These are phyloP conservation scores for Agriopis marginaria DNA, from an alignment of 2,888 invertebrate species.

Conservation along the genomic window DNA sequence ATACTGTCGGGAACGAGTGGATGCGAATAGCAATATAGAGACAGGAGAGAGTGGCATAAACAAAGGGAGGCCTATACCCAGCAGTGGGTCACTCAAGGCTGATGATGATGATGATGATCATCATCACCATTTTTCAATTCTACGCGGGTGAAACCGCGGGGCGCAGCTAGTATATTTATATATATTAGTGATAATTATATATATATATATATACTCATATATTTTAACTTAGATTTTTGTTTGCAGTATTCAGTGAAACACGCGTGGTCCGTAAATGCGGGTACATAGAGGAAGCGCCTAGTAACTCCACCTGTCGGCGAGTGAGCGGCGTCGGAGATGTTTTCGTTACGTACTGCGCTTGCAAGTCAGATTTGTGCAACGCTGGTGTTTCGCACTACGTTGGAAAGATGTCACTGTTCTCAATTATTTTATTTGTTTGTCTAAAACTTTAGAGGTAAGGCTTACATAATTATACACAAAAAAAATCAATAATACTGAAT, in stretches of 20 bases:
- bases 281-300: slow-evolving; percentile 88
- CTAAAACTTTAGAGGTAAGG: not conserved
- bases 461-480: too few relatives aligned
- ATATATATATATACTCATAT: too few relatives aligned
- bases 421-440: slow-evolving; percentile 31
- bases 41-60: too few relatives aligned
- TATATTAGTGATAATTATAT: too few relatives aligned
- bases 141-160: too few relatives aligned
- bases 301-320: slow-evolving; percentile 86
- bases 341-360: slow-evolving; percentile 91
- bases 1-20: too few relatives aligned
- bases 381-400: slow-evolving; percentile 51
- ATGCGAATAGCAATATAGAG: too few relatives aligned
- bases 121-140: too few relatives aligned
- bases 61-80: too few relatives aligned
- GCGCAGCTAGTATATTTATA: too few relatives aligned
- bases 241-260: slow-evolving; percentile 90
- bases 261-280: slow-evolving; percentile 94
- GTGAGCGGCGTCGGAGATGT: slow-evolving; percentile 91
- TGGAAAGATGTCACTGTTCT: slow-evolving; percentile 55
- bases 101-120: too few relatives aligned
- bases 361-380: slow-evolving; percentile 92
- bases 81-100: too few relatives aligned
- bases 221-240: slow-evolving; percentile 1
- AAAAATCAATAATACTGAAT: not conserved